Evolutionary conservation across 2,797 vertebrate genomes (phyloP), one percentile per base, ranked within the genome.

Genomic region (Pipistrellus pygmaeus): DNA sequence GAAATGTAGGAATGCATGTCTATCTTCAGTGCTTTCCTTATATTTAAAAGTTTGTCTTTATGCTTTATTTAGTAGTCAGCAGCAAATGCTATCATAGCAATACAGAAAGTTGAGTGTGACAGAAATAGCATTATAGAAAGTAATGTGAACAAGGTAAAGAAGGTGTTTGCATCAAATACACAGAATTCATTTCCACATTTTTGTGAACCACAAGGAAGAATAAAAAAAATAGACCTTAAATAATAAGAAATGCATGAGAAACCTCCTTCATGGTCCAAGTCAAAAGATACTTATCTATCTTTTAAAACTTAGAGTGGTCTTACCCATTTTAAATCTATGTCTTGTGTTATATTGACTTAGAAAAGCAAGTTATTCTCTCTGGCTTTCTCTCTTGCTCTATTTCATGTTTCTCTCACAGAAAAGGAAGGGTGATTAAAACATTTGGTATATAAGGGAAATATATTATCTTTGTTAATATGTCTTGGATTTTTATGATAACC

Each of bases 401-500:
- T 10, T 91, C 51, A 69, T 25, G 48, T 76, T 93, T 94, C 21
- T 44, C 53, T 88, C 85, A 35, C 38, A 71, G 85, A 80, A 60
- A 88, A 91, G 14, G 46, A 85, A 88, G 20, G 30, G 13, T 46
- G 62, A 75, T 75, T 84, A 87, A 88, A 87, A 89, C 77, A 94
- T 30, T 57, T 85, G 64, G 80, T 32, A 15, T 75, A 7, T 51
- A 48, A 75, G 17, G 30, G 46, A n/a, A 75, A 12, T 85, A 66
- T 32, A 9, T 66, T 66, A 32, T 66, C 62, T n/a, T 64, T 66
- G 64, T 91, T 77, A 93, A 53, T 53, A 35, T 6, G 83, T 75
- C 69, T 90, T 93, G 48, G 82, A 48, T 87, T 87, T 90, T 91
- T 71, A 83, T 76, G 71, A 71, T 75, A 82, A 17, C 72, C 21